Base-by-base conservation (phyloP, 1,140 invertebrate genomes). In the Melanaphis sacchari region DNA sequence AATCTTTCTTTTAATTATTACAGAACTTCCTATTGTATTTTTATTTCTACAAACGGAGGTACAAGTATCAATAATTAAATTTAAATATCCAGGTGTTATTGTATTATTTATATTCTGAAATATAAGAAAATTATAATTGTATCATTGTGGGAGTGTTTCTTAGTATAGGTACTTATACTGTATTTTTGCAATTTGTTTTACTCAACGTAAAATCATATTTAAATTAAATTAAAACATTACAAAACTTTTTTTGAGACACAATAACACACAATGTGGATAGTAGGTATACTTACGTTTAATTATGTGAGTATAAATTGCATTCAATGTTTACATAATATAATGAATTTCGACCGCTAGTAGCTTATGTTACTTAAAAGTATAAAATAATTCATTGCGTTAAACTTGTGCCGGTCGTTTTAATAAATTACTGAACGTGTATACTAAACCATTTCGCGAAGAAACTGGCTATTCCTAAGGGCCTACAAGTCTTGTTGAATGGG, bases 311-410 rank as follows among this genome's bases (percentile, higher is more conserved):
- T 26, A 90, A 66, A 41, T 26, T 90, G 43, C 38, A 66, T 66
- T 41, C 38, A 66, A 90, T 41, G 38, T 90, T 90, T 41, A 90
- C 54, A 76, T 76, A 31, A 41, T 90, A n/a, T 90, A 90, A 66
- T 41, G 89, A 66, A 66, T 59, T 66, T 66, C 38, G 52, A 66
- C 52, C 89, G 89, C 43, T 49, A 11, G 49, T 40, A 24, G 88
- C 22, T 90, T 66, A 90, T 31, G 89, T 90, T 90, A 90, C 89
- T 90, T 90, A 90, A 90, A 90, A 90, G 52, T 66, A 66, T 66
- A 90, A 90, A 90, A 90, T 90, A 90, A 90, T 90, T 90, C 89
- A 90, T 90, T 66, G 89, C 52, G 38, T 66, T 66, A 90, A 90
- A 90, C 52, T 90, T 90, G 52, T 40, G 38, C 31, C 31, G 26